Evolutionary conservation across 2,888 invertebrate genomes (phyloP).

Genomic region (Cylloceria caligata): DNA sequence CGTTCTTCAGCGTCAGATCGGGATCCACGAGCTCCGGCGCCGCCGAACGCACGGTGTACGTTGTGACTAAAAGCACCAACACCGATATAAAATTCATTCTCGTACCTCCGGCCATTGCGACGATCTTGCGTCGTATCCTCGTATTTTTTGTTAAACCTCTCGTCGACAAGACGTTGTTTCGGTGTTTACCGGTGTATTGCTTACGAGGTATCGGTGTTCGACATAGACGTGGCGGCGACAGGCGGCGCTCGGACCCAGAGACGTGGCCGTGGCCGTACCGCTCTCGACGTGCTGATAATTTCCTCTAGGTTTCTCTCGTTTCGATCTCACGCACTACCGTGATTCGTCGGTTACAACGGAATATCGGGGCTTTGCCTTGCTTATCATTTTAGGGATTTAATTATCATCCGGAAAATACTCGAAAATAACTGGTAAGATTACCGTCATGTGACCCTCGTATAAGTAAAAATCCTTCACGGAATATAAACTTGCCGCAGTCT

Average conservation of each 20-base stretch:
- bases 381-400: neutral
- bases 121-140: neutral
- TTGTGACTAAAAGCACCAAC: constrained; percentile 7
- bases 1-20: constrained; percentile 90
- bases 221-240: constrained; percentile 74
- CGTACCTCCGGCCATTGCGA: constrained; percentile 38
- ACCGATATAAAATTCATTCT: constrained; percentile 13
- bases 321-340: neutral
- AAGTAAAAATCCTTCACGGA: no score
- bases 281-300: constrained; percentile 11
- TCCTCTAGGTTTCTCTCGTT: neutral
- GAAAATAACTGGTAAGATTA: neutral
- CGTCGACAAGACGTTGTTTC: neutral
- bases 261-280: constrained; percentile 60
- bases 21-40: constrained; percentile 73
- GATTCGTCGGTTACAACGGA: constrained; percentile 22
- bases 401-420: no score
- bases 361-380: neutral
- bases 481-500: no score
- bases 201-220: constrained; percentile 48
- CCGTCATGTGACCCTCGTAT: no score
- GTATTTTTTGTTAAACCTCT: neutral
- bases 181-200: constrained; percentile 65
- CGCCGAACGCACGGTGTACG: constrained; percentile 22
- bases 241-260: constrained; percentile 23